Evolutionary conservation across 2,797 vertebrate genomes (phyloP), one percentile per base, ranked within the genome.

Genomic region (Melanotaenia nigrans): DNA sequence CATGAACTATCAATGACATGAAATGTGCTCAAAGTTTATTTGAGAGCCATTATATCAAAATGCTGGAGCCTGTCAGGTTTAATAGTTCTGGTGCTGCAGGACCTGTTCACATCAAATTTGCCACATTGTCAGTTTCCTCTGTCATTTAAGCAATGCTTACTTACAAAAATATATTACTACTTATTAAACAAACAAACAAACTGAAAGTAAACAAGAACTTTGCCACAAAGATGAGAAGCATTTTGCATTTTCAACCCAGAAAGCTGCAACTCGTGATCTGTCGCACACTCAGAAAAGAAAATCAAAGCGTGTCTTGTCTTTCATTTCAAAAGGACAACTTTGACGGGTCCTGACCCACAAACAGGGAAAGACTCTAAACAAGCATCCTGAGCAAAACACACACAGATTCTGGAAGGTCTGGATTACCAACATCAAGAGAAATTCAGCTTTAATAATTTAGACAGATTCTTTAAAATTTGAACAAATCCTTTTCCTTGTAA

Each of bases 131-230:
- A 4, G 32, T 55, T 83, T 59, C 75, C 62, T 74, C 68, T 78
- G 73, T 86, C 71, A 69, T 51, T 58, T 66, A 65, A 83, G 77
- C 64, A 81, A 74, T 25, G 42, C 68, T 68, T 75, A 72, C 32
- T 5, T 76, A 84, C 42, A 81, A 82, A 86, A 79, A 83, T 62
- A 81, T 56, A 71, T 77, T 14, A 78, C 54, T 66, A 70, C 69
- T 59, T 66, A 66, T 61, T 16, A 58, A 87, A 80, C 25, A 13
- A 45, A 62, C 47, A 58, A 87, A 80, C 25, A 12, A 42, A 62
- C 54, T 56, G 67, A 59, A 79, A 66, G 57, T 61, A 75, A 85
- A 81, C 47, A 76, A 63, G 13, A 80, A 66, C 45, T 32, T 25
- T 55, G 25, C 71, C 65, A 13, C 54, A 51, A 40, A 69, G 61